Evolutionary conservation across 2,888 invertebrate genomes (phyloP), one percentile per base, ranked within the genome.

Genomic region (Abrostola tripartita): DNA sequence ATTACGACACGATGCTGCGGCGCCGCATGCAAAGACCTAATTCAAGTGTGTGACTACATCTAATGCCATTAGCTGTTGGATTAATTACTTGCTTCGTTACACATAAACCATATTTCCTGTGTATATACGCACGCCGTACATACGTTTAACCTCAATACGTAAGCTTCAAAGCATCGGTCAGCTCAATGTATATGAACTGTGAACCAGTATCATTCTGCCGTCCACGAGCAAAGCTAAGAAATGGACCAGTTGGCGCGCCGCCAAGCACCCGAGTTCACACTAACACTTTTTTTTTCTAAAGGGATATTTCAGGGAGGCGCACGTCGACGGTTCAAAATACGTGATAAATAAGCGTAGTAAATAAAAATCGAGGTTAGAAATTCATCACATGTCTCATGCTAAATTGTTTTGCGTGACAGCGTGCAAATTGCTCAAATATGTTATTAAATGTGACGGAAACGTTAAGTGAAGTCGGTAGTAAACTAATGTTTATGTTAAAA

Each of bases 161-260:
- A 84, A 84, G 90, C 89, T 87, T 91, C 90, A 91, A 91, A 92
- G 91, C 88, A 86, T 87, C 85, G 87, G 89, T 88, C 90, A 89
- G 88, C 82, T 82, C 85, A 85, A 85, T 85, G 85, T 87, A 90
- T 87, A 90, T 88, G 92, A 92, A 90, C 91, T 90, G 90, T 91
- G 91, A 91, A 92, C 91, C 83, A 88, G 88, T 88, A 92, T 91
- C 90, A 90, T 88, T 90, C 85, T 85, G 79, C 81, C 86, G 85
- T 87, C 82, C 84, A 85, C 86, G 64, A 81, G 78, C 74, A 81
- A 84, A 86, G 79, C 87, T 87, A 83, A 89, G 90, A 93, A 92
- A 92, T 90, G 90, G 88, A 92, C 87, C 88, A 90, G 79, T 89
- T 94, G 94, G 94, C 91, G 72, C 4, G 8, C 10, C 53, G 90